phyloP scores from a whole-genome alignment of 2,888 invertebrate species.

The Lepeophtheirus nordmannii region DNA sequence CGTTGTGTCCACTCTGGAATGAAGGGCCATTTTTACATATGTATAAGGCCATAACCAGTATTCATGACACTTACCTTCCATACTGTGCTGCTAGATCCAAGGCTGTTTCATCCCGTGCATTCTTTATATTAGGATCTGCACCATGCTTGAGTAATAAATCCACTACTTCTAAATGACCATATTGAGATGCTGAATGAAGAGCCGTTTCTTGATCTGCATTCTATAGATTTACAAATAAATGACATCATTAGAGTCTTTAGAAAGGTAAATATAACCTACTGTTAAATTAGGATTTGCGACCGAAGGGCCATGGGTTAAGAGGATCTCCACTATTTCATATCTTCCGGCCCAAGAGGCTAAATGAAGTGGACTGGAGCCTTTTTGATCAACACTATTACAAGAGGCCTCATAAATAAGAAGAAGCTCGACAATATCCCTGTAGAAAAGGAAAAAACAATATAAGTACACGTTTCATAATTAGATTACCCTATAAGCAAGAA shows the following conservation, averaged over 20 bases:
- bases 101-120: constrained; percentile 67
- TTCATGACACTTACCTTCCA: constrained; percentile 48
- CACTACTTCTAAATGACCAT: constrained; percentile 73
- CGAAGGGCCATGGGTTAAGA: constrained; percentile 63
- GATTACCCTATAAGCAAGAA: no score
- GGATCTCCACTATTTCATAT: constrained; percentile 48
- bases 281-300: constrained; percentile 68
- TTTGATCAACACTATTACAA: constrained; percentile 69
- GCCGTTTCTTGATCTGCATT: constrained; percentile 65
- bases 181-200: constrained; percentile 79
- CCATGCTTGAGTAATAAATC: constrained; percentile 62
- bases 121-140: constrained; percentile 78
- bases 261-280: constrained; percentile 40
- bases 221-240: constrained; percentile 23
- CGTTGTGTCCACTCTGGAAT: constrained; percentile 52
- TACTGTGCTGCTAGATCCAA: constrained; percentile 86
- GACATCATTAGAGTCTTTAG: neutral
- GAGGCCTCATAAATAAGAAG: constrained; percentile 72
- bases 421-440: constrained; percentile 66
- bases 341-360: constrained; percentile 88
- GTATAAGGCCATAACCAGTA: no score
- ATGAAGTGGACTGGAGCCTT: constrained; percentile 81
- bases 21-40: constrained; percentile 20
- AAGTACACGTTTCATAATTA: no score
- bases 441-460: no score